Base-by-base conservation (phyloP, 1,140 invertebrate species). In the Drosophila dunni region DNA sequence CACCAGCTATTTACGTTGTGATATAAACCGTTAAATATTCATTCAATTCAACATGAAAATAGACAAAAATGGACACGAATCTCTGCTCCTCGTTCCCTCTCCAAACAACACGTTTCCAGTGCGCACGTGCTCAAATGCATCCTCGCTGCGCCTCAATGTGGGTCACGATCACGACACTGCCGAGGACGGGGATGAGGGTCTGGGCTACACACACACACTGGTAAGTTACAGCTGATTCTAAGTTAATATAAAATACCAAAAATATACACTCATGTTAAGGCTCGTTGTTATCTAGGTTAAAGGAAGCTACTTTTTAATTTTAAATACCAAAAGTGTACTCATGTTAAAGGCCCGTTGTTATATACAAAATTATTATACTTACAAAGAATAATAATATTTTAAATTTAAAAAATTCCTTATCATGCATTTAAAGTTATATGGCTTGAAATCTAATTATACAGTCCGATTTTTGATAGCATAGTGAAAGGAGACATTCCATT, bases 131-230 rank as follows among this genome's bases (percentile, higher is more conserved):
- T 91, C 89, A 38, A 89, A 88, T 57, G 84, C 89, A 15, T 91
- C 89, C 50, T 89, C 89, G 17, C 44, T 89, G 53, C 75, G 66
- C 24, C 40, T 66, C 40, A 80, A 80, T 80, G 60, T 80, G 80
- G 80, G 77, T 42, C 80, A 83, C 17, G 76, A 85, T 56, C 64
- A 71, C 50, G 56, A 81, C 17, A 65, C 75, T 40, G 61, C n/a
- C 24, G 63, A 76, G 3, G 91, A 90, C 72, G 93, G 95, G 71
- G 94, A 95, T 58, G 93, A 94, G 56, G 95, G 96, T 53, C 91
- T 96, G 74, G 96, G 96, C 38, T 96, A 96, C 83, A 95, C 96
- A 81, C 96, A 96, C 85, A 96, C 96, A 51, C 94, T 97, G 95
- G 96, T 97, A 92, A 96, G 95, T 94, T 1, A 56, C 17, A 20